Evolutionary conservation across 2,113 vertebrate species (phyloP).

Genomic region (Chrysochloris asiatica): DNA sequence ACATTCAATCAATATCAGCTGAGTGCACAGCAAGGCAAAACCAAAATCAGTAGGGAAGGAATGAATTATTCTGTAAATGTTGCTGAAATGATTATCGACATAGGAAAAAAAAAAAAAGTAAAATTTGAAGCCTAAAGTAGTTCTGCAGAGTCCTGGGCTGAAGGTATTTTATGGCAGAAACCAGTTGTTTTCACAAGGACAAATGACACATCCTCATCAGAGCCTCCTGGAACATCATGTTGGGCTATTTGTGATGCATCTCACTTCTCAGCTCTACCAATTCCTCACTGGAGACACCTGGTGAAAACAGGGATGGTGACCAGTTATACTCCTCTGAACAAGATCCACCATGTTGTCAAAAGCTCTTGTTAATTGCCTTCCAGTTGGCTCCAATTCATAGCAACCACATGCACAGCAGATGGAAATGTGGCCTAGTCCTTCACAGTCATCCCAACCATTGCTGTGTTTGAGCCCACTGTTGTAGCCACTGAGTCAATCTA

Average conservation of each 20-base stretch:
- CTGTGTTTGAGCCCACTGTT: not conserved
- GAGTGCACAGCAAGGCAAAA: not conserved
- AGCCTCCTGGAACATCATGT: not conserved
- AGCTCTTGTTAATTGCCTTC: not conserved
- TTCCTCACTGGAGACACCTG: accelerated
- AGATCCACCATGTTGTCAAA: accelerated
- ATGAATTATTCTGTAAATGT: not conserved
- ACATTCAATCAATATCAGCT: not conserved
- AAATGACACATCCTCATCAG: not conserved
- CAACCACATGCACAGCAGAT: not conserved
- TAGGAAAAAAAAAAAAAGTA: not conserved
- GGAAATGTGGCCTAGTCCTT: not conserved
- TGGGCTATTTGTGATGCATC: accelerated
- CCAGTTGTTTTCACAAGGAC: not conserved
- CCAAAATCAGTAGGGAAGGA: not conserved
- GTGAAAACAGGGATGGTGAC: accelerated
- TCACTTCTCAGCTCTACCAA: accelerated
- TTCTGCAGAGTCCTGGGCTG: not conserved
- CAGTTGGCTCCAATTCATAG: not conserved
- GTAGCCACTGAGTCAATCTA: not conserved
- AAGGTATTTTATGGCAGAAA: not conserved
- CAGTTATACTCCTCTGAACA: accelerated
- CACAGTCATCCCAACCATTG: not conserved
- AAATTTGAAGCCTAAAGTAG: not conserved
- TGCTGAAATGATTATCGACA: not conserved